Evolutionary conservation across 2,113 vertebrate species (phyloP).

Genomic region (Spheniscus mendiculus): DNA sequence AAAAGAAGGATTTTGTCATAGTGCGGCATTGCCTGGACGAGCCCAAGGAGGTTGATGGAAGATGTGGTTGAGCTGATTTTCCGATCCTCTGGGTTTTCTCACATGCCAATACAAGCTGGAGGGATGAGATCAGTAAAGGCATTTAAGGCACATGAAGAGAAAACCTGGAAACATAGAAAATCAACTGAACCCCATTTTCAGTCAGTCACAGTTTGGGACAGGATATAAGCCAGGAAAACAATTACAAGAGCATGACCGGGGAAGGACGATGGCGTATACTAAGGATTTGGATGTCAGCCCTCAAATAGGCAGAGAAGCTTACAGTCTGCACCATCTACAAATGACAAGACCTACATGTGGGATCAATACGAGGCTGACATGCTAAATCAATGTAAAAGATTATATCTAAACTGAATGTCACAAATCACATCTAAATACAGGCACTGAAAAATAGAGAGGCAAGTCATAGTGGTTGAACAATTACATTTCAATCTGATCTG

Average conservation of each 20-base stretch:
- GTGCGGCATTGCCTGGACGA: background rate
- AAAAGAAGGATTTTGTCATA: background rate
- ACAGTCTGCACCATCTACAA: background rate
- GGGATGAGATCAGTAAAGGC: background rate
- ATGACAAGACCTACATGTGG: background rate
- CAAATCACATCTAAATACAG: background rate
- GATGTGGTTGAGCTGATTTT: background rate
- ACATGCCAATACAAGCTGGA: background rate
- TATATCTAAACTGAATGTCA: background rate
- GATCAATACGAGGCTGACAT: background rate
- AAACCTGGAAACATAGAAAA: background rate
- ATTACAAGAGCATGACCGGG: background rate
- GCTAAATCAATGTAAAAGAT: slow-evolving; percentile 15
- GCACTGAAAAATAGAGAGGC: background rate
- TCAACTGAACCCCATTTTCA: background rate
- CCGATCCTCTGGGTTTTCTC: background rate
- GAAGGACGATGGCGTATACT: rapidly evolving
- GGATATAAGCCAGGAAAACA: background rate
- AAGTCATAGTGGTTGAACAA: background rate
- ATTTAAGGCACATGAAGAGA: background rate
- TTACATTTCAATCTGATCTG: background rate
- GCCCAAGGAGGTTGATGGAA: background rate
- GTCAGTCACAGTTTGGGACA: background rate
- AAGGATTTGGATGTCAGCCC: background rate
- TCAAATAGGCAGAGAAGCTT: background rate